Evolutionary conservation across 2,888 invertebrate species (phyloP), one percentile per base, ranked within the genome.

Genomic region (Andrena haemorrhoa): DNA sequence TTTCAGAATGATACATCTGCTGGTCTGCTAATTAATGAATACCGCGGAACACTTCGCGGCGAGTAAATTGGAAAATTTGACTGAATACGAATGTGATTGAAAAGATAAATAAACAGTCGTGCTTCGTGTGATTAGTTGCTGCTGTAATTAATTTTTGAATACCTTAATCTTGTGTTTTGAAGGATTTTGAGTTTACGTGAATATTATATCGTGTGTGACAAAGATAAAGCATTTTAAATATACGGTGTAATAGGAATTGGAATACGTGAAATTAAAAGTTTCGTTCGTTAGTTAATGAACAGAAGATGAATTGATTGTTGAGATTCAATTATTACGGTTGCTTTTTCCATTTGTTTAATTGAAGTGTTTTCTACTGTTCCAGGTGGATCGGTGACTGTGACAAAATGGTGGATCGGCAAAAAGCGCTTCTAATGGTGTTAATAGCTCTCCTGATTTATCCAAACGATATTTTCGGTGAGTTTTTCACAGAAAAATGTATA

Each of bases 391-490:
- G 92, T 92, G 92, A 92, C 90, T 83, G 85, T 79, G 88, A 75
- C 91, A 92, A 91, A 90, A 94, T 93, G 93, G 92, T 93, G 88
- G 90, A 92, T 90, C 90, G 92, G 85, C 91, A 91, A 87, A 92
- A 88, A 88, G 86, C 89, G 69, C 89, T 92, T 77, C 86, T 93
- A 83, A 89, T 90, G 84, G 89, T 93, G 84, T 88, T 93, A 87
- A 86, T 93, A 83, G 90, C 92, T 82, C 89, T 94, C 33, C 86
- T 93, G 73, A 92, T 92, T 85, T 93, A 93, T 84, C 92, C 93
- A 0, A 91, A 91, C 80, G 91, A 94, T 79, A 93, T 93, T 89
- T 92, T 93, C 69, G 93, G 94, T 93, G 78, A 91, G 93, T 90
- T 31, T 35, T 6, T 41, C 12, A 0, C 1, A 35, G 20, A 8